Evolutionary conservation across 2,113 vertebrate species (phyloP).

Genomic region (Suricata suricatta): DNA sequence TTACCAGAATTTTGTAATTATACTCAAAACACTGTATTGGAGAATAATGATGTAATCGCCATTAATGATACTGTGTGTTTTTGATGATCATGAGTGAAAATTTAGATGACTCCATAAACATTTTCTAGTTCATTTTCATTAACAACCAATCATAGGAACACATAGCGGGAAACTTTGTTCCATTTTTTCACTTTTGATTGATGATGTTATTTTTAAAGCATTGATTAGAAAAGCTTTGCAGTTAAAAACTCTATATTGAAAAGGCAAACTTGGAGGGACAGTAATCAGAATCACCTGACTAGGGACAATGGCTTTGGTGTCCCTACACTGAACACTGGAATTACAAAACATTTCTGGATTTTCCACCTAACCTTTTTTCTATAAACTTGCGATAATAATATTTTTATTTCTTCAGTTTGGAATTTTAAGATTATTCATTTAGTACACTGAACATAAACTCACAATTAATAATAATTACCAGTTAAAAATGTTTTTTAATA

Average conservation of each 20-base stretch:
- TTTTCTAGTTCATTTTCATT: neutral
- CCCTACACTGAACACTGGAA: neutral
- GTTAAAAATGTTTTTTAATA: neutral
- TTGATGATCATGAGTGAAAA: neutral
- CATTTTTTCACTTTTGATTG: neutral
- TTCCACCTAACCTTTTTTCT: neutral
- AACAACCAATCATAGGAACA: neutral
- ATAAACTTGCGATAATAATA: neutral
- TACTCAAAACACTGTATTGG: neutral
- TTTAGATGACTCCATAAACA: neutral
- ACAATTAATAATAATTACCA: neutral
- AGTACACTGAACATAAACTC: neutral
- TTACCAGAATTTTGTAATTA: slow-evolving; percentile 38
- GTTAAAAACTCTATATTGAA: neutral
- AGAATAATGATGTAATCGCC: neutral
- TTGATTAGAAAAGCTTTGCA: neutral
- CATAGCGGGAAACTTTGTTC: neutral
- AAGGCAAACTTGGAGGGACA: neutral
- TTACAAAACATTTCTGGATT: neutral
- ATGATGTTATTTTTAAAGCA: neutral
- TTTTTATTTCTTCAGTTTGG: neutral
- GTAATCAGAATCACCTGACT: neutral
- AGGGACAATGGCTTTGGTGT: neutral
- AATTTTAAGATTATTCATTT: neutral
- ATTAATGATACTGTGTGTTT: neutral